Base-by-base conservation (phyloP, 2,888 invertebrate genomes). In the Venusia cambrica region DNA sequence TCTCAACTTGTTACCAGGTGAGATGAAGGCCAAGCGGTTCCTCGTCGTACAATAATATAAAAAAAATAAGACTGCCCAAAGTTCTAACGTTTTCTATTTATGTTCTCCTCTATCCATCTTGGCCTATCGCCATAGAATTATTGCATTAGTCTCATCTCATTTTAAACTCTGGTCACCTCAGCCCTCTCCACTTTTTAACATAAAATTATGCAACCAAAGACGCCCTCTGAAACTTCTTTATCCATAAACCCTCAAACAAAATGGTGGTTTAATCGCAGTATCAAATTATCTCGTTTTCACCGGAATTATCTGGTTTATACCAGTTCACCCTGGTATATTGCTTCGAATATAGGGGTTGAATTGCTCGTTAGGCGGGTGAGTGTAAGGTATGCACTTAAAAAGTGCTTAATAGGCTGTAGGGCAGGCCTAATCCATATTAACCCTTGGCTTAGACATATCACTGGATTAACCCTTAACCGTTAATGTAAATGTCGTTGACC, bases 271-370 rank as follows among this genome's bases (percentile, higher is more conserved):
- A 71, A 71, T 67, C 65, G 65, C 45, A 45, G 54, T 54, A 59
- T 61, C 67, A 70, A 71, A 71, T 73, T 71, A 68, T 70, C 67
- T 65, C 61, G 57, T 62, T 67, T 67, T 65, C 55, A 51, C 14
- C 4, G 29, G 20, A 34, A 21, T 27, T 34, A 27, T 27, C 27
- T 6, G 15, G 6, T 15, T 20, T 20, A 21, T 27, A 27, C 22
- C 32, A 44, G 34, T 26, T 39, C 33, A 40, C 14, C 38, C 24
- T 33, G 33, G 5, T 32, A 15, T 11, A 12, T 30, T 15, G 21
- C 15, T 16, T 38, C 13, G 14, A 35, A 28, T 17, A 20, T 12
- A 6, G 16, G 20, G 7, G 19, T 20, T 24, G 18, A 31, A 14
- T 2, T 20, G 16, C 21, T 18, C 13, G 14, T 25, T 9, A 34